A percentile compares a stretch with the other conserved stretches of the same genome.
Conservation (phyloP, 2,797 vertebrate species). For the Coreius guichenoti region DNA sequence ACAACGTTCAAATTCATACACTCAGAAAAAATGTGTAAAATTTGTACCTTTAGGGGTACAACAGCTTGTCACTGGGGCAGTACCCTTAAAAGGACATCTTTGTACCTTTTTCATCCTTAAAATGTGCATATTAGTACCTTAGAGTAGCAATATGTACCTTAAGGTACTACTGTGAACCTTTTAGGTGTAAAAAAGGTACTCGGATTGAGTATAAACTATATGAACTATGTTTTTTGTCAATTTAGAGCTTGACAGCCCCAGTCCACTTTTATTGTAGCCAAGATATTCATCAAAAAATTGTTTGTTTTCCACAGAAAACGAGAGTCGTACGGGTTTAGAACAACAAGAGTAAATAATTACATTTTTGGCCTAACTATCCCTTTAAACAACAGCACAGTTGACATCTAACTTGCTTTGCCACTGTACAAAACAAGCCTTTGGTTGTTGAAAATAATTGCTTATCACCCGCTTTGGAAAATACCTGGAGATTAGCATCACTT, state of each 20-base stretch:
- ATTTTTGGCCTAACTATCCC: slow-evolving; percentile 19
- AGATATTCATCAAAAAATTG: neutral
- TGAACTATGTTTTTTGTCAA: neutral
- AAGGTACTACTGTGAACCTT: too few species aligned
- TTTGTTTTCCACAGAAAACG: neutral
- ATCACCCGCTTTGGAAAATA: slow-evolving; percentile 47
- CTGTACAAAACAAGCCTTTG: slow-evolving; percentile 15
- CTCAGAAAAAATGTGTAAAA: too few species aligned
- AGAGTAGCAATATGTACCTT: too few species aligned
- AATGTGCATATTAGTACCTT: too few species aligned
- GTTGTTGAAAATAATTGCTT: slow-evolving; percentile 52
- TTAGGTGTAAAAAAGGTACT: too few species aligned
- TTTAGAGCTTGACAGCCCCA: neutral
- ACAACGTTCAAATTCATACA: neutral
- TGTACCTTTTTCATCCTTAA: too few species aligned
- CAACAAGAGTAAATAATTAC: neutral
- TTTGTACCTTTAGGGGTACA: too few species aligned
- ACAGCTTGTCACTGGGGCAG: too few species aligned
- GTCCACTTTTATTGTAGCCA: neutral
- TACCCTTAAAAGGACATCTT: too few species aligned
- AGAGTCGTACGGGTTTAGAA: neutral
- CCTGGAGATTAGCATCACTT: slow-evolving; percentile 55
- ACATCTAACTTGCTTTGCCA: slow-evolving; percentile 20
- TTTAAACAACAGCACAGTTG: slow-evolving; percentile 6
- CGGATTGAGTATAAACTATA: neutral